Conservation (phyloP, 1,140 invertebrate species). For the Globodera rostochiensis region DNA sequence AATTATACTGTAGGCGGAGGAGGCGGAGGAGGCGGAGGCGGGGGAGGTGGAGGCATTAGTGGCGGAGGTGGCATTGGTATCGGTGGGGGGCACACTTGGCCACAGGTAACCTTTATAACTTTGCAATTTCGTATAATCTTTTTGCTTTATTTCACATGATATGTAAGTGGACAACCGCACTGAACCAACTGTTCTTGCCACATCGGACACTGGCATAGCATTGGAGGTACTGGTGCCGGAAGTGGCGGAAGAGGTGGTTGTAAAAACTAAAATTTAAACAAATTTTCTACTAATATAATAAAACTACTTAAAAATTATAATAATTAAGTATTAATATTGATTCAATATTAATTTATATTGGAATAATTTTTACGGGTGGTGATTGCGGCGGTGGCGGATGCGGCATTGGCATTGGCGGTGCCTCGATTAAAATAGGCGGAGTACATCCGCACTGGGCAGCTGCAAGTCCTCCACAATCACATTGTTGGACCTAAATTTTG, state of each 20-base stretch:
- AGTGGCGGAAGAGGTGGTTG: background rate
- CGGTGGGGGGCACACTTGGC: conserved; percentile 10
- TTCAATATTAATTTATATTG: background rate
- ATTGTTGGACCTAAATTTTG: conserved; percentile 23
- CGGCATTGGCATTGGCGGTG: conserved; percentile 22
- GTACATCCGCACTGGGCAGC: background rate
- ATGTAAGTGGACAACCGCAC: conserved; percentile 25
- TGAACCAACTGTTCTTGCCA: conserved; percentile 27
- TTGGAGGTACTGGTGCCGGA: background rate
- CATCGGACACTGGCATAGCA: conserved; percentile 23
- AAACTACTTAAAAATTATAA: too few relatives aligned
- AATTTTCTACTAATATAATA: too few relatives aligned
- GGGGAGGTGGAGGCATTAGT: background rate
- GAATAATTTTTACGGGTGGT: background rate
- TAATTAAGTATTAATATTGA: too few relatives aligned
- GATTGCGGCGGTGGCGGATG: background rate
- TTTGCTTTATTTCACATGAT: conserved; percentile 21
- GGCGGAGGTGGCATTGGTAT: background rate
- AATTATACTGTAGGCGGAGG: conserved; percentile 3
- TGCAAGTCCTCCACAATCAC: conserved; percentile 14
- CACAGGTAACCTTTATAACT: conserved; percentile 9
- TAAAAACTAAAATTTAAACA: background rate
- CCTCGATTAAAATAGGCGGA: background rate
- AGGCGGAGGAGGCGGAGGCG: background rate
- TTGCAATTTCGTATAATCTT: background rate